phyloP scores from a whole-genome alignment of 2,888 invertebrate genomes.

The Protodeltote pygarga region DNA sequence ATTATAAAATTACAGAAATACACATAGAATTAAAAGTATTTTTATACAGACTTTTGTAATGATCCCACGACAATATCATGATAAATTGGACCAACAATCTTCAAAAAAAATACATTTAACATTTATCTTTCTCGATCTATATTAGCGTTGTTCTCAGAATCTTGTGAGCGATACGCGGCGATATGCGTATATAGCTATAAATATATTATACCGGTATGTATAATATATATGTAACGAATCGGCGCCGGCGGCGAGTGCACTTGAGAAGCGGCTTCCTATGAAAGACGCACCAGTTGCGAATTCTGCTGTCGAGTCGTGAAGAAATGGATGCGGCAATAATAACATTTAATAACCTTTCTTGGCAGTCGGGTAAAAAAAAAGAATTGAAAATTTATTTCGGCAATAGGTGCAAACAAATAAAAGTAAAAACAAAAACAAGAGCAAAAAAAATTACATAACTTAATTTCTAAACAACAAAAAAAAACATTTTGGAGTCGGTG shows the following conservation, averaged over 20 bases:
- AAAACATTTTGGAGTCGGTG: no score
- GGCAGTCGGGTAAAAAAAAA: no score
- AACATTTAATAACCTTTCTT: no score
- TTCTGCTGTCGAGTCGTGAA: constrained; percentile 2
- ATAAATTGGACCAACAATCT: not conserved
- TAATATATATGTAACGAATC: constrained; percentile 61
- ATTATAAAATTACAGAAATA: no score
- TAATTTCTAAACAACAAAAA: no score
- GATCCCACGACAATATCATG: no score
- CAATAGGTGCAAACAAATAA: no score
- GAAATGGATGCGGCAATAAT: constrained; percentile 13
- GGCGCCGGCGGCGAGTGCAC: constrained; percentile 52
- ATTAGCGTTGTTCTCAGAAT: constrained; percentile 35
- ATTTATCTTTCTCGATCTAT: constrained; percentile 37
- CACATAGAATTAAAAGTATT: no score
- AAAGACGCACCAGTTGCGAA: constrained; percentile 39
- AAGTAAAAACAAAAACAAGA: no score
- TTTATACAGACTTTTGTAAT: no score
- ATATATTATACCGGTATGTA: not conserved
- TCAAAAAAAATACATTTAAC: constrained; percentile 7
- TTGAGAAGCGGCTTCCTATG: constrained; percentile 54
- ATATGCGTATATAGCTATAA: constrained; percentile 5
- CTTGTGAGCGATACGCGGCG: constrained; percentile 24
- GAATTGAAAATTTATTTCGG: no score
- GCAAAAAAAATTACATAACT: no score